A percentile compares a stretch with the other conserved stretches of the same genome.
Evolutionary conservation across 2,888 invertebrate species (phyloP).

Genomic region (Linnaemya tessellans): DNA sequence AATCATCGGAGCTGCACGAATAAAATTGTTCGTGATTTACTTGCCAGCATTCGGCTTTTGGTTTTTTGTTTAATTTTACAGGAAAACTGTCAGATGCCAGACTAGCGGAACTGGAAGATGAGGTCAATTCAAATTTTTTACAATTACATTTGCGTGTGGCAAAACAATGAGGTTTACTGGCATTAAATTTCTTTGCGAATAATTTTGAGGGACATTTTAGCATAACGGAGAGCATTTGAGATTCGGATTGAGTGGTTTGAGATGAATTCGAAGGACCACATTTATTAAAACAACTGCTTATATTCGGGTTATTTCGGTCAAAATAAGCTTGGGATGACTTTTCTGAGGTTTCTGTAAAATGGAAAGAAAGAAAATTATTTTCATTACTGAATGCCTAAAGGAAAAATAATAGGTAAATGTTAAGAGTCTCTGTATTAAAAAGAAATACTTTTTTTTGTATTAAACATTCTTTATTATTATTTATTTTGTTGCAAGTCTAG

Average conservation of each 20-base stretch:
- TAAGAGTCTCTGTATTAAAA: not conserved
- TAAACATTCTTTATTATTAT: not conserved
- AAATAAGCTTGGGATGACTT: conserved; percentile 75
- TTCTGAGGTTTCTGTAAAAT: conserved; percentile 66
- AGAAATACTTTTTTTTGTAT: not conserved
- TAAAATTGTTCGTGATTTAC: conserved; percentile 42
- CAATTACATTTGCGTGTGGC: conserved; percentile 51
- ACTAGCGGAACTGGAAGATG: conserved; percentile 40
- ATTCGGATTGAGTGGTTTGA: conserved; percentile 34
- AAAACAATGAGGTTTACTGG: conserved; percentile 26
- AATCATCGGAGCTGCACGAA: conserved; percentile 63
- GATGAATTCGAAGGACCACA: conserved; percentile 40
- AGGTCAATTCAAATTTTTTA: not conserved
- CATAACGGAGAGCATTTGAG: conserved; percentile 26
- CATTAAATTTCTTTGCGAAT: conserved; percentile 2
- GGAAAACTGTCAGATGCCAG: conserved; percentile 29
- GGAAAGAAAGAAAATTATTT: conserved; percentile 61
- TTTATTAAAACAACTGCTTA: conserved; percentile 67
- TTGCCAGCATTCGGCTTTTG: not conserved
- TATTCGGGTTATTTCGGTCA: conserved; percentile 76
- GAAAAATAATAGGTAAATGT: no score
- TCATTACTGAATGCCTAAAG: not conserved
- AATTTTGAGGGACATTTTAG: conserved; percentile 49
- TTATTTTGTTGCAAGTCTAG: not conserved
- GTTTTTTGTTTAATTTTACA: not conserved